Base-by-base conservation (phyloP, 2,797 vertebrate genomes). In the Aeoliscus strigatus region DNA sequence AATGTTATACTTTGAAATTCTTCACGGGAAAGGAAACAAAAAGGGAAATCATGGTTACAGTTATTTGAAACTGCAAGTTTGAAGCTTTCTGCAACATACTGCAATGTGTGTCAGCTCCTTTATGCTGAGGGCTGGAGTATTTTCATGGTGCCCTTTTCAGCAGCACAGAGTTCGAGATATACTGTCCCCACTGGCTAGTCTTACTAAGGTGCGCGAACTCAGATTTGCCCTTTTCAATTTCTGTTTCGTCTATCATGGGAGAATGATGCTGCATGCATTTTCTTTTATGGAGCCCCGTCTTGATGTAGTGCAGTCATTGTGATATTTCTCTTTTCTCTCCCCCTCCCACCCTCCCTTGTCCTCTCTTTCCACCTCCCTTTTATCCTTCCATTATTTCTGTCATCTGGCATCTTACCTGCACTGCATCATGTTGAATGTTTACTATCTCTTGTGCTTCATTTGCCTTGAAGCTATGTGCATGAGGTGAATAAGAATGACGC, bases 181-280 rank as follows among this genome's bases (percentile, higher is more conserved):
- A 69, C 76, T 76, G 81, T 82, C 71, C 79, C 83, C 82, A 77
- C 11, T 75, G 79, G 82, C 80, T 68, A 83, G 73, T 79, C 72
- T 70, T 75, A 73, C 68, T 59, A 75, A 84, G 81, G 80, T 83
- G 75, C 68, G 48, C 40, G 14, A 79, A 77, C 80, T 78, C 76
- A 67, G 70, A 75, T 77, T 77, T 84, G 80, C 80, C 83, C 83
- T 84, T 86, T 86, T 86, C 81, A 84, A 67, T 79, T 80, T 74
- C 66, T 62, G 52, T 80, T 81, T 72, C 73, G 58, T 72, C 57
- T 48, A 60, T 56, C 70, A 57, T 23, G 7, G 17, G 43, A 75
- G 66, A 82, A 71, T 71, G 67, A 73, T 75, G 62, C 55, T 61
- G 60, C 57, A 51, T 83, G 77, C 65, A 71, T 76, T 76, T 80